Base-by-base conservation (phyloP, 2,797 vertebrate genomes). In the Phrynocephalus forsythii region DNA sequence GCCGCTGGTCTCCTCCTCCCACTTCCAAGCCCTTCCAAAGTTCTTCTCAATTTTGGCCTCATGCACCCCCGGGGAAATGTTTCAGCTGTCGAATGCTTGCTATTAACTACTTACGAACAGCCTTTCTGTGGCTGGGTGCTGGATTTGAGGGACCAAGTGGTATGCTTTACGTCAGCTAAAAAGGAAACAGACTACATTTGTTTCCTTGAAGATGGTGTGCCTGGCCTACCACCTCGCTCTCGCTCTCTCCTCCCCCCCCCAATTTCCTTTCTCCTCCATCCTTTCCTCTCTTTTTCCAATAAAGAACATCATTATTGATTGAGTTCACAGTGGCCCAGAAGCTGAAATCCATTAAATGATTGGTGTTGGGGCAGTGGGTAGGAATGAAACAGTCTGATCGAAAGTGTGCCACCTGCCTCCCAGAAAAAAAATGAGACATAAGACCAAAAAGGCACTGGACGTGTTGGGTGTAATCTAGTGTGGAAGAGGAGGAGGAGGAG, bases 1-100 rank as follows among this genome's bases (percentile, higher is more conserved):
- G 88, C 84, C 68, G 90, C 90, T 89, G 93, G 93, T 52, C 85
- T 44, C 38, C 38, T 44, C 91, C 95, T 95, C 95, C 90, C 84
- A 7, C 68, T 78, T 94, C 86, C 92, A 88, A 91, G 26, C 56
- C 56, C 26, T 22, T 26, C n/a, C 13, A 22, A 26, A 15, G 16
- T 10, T 72, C 50, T 78, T 33, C 1, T 28, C 33, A 18, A 24
- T 18, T 48, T 33, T 30, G 6, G 30, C 48, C 66, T 26, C 28
- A 24, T 67, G 83, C 90, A 90, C 75, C 69, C 50, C 6, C 92
- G 89, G 77, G 69, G 90, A 92, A 93, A 86, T 0, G 3, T 87
- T 95, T 92, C 77, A 90, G 87, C 60, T 67, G 89, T 87, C 33
- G 60, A 6, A 9, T 67, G 87, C 88, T 94, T 93, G 82, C 73